These are phyloP conservation scores for Lumbricus terrestris DNA, from an alignment of 2,888 invertebrate genomes.

Conservation along the genomic window DNA sequence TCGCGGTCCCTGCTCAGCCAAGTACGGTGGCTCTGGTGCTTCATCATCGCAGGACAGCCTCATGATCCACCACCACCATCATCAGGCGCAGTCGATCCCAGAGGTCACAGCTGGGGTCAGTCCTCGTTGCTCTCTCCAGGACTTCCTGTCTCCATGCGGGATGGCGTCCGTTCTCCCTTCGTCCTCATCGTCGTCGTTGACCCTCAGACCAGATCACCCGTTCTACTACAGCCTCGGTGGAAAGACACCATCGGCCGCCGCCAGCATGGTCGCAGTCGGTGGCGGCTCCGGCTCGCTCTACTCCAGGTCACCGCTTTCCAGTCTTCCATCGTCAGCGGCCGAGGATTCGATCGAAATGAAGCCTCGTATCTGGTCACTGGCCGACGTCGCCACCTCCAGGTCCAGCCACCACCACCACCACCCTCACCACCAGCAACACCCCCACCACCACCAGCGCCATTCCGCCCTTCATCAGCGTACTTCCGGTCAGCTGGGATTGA, in stretches of 20 bases:
- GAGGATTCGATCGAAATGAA: conserved; percentile 26
- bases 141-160: conserved; percentile 8
- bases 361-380: conserved; percentile 56
- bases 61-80: not conserved
- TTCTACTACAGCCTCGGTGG: conserved; percentile 17
- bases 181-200: not conserved
- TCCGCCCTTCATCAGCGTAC: not conserved
- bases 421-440: not conserved
- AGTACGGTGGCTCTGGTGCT: not conserved
- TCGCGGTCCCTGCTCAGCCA: not conserved
- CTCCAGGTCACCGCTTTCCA: not conserved
- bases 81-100: not conserved
- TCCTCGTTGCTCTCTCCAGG: not conserved
- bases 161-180: not conserved
- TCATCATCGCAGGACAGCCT: not conserved
- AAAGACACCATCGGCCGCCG: not conserved
- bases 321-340: not conserved
- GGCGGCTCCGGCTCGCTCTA: not conserved
- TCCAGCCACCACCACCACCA: not conserved
- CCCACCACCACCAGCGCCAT: not conserved
- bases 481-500: not conserved
- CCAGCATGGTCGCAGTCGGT: too few relatives aligned
- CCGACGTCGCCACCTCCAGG: conserved; percentile 53
- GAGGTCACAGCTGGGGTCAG: not conserved
- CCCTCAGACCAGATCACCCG: not conserved